A percentile compares a stretch with the other conserved stretches of the same genome.
Evolutionary conservation across 1,140 invertebrate genomes (phyloP).

Genomic region (Conus ventricosus): DNA sequence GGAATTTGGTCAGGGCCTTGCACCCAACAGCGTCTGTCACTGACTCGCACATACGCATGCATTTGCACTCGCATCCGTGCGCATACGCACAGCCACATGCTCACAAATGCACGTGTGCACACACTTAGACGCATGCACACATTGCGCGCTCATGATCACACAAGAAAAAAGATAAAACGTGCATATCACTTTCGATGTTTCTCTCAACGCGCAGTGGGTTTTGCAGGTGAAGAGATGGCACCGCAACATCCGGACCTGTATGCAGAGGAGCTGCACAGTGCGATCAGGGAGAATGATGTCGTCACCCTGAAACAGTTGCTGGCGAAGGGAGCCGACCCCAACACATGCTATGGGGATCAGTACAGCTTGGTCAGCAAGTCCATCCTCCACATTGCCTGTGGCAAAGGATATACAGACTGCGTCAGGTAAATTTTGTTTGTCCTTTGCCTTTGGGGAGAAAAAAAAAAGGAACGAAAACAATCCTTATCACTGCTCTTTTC

Average conservation of each 20-base stretch:
- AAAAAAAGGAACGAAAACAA: too few species aligned
- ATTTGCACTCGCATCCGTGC: neutral
- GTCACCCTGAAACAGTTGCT: constrained; percentile 42
- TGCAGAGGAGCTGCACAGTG: constrained; percentile 48
- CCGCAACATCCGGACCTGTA: too few species aligned
- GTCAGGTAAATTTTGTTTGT: constrained; percentile 43
- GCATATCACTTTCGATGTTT: too few species aligned
- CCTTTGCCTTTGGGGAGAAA: too few species aligned
- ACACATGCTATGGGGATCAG: constrained; percentile 55
- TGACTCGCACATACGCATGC: neutral
- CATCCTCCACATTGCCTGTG: constrained; percentile 61
- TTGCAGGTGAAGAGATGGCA: too few species aligned
- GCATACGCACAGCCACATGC: neutral
- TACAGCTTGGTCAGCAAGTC: constrained; percentile 58
- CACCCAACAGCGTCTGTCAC: too few species aligned
- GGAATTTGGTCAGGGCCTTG: too few species aligned
- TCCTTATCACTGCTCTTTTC: too few species aligned
- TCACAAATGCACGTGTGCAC: neutral
- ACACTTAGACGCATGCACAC: too few species aligned
- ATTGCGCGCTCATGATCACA: too few species aligned
- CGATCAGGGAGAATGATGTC: constrained; percentile 48
- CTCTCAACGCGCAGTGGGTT: too few species aligned
- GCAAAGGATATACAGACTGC: constrained; percentile 54
- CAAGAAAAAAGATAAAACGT: too few species aligned
- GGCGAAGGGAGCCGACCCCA: constrained; percentile 50